These are phyloP conservation scores for Drosophila fuyamai DNA, from an alignment of 1,140 invertebrate species.

Conservation along the genomic window DNA sequence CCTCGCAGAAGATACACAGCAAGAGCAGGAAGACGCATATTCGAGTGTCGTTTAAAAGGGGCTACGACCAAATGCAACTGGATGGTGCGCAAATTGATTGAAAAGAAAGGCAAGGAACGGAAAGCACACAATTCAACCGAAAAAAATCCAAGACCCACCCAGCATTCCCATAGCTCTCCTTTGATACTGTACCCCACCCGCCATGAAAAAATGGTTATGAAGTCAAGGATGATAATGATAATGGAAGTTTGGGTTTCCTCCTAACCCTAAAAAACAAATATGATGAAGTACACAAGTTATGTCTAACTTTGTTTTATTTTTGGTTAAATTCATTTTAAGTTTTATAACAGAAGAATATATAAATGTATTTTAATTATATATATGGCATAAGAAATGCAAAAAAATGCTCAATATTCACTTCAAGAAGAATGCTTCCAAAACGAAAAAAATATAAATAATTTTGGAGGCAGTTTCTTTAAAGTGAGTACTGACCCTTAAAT, in stretches of 20 bases:
- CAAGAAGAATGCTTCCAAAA: constrained; percentile 15
- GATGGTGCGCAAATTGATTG: not conserved
- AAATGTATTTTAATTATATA: constrained; percentile 70
- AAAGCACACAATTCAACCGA: constrained; percentile 23
- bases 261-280: constrained; percentile 42
- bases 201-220: constrained; percentile 28
- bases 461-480: not conserved
- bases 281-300: constrained; percentile 75
- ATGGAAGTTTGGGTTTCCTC: constrained; percentile 8
- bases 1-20: constrained; percentile 34
- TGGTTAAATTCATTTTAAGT: constrained; percentile 80
- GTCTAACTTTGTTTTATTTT: constrained; percentile 59
- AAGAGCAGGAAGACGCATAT: constrained; percentile 28
- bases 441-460: no score
- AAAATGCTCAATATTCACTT: constrained; percentile 40
- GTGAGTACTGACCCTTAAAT: constrained; percentile 32
- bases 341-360: constrained; percentile 57
- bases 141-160: constrained; percentile 45
- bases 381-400: constrained; percentile 48
- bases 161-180: constrained; percentile 62
- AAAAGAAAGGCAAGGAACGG: not conserved
- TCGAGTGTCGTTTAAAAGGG: constrained; percentile 33
- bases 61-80: not conserved
- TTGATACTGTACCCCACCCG: constrained; percentile 48
- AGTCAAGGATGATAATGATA: constrained; percentile 14